Conservation (phyloP, 1,140 invertebrate genomes). For the Macrocentrus cingulum region DNA sequence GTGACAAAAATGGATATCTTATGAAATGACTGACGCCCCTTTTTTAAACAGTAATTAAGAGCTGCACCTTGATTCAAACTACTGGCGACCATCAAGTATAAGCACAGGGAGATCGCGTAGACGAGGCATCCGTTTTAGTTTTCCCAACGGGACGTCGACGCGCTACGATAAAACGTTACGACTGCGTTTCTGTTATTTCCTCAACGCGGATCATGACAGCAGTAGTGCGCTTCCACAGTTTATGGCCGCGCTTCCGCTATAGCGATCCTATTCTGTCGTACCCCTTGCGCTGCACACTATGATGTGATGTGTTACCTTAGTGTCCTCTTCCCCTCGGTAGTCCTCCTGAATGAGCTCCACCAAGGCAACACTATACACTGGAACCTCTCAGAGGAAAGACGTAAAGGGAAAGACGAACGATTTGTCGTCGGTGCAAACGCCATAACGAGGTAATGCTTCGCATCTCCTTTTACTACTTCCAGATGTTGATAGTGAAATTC, state of each 20-base stretch:
- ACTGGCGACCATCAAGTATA: background rate
- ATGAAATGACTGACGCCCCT: too few species aligned
- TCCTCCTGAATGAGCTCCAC: too few species aligned
- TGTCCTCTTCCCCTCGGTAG: too few species aligned
- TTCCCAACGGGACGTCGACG: constrained; percentile 16
- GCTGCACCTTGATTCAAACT: constrained; percentile 43
- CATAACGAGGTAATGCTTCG: background rate
- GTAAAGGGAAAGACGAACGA: constrained; percentile 2
- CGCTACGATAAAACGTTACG: constrained; percentile 29
- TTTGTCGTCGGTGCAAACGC: constrained; percentile 1
- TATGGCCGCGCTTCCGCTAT: constrained; percentile 24
- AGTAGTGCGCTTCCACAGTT: constrained; percentile 17
- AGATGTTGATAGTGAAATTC: constrained; percentile 1
- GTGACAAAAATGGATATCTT: too few species aligned
- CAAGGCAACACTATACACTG: background rate
- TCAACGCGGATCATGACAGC: constrained; percentile 20
- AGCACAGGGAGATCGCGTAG: too few species aligned
- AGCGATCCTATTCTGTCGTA: constrained; percentile 1
- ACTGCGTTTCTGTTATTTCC: constrained; percentile 28
- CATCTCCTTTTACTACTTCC: background rate
- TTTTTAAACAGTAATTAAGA: constrained; percentile 55
- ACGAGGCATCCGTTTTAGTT: constrained; percentile 9
- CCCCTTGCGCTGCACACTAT: background rate
- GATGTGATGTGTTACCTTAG: too few species aligned
- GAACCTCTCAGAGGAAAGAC: constrained; percentile 1